Percentiles rank a stretch among this genome's conserved stretches.
phyloP scores from a whole-genome alignment of 2,888 invertebrate genomes.

The Athetis lepigone region DNA sequence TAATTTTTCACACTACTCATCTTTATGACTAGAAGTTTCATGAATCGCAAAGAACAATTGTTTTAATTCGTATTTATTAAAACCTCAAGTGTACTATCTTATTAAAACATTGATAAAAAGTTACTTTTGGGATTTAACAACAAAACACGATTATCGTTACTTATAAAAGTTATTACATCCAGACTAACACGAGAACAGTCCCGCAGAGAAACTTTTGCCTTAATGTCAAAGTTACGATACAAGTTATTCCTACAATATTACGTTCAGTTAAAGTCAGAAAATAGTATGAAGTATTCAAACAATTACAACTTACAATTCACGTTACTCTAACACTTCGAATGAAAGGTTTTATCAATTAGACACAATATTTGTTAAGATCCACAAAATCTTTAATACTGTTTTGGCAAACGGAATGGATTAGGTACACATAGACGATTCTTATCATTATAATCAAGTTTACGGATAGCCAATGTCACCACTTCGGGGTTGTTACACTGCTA shows the following conservation, averaged over 20 bases:
- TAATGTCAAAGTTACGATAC: conserved; percentile 40
- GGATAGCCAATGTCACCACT: conserved; percentile 30
- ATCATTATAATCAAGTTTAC: conserved; percentile 35
- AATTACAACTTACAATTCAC: conserved; percentile 45
- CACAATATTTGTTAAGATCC: conserved; percentile 41
- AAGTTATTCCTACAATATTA: conserved; percentile 43
- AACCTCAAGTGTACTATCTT: too few relatives aligned
- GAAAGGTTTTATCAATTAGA: conserved; percentile 34
- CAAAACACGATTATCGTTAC: neutral
- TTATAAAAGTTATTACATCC: conserved; percentile 20
- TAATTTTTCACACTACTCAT: too few relatives aligned
- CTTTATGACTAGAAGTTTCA: too few relatives aligned
- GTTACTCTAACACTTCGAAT: conserved; percentile 42
- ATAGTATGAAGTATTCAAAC: conserved; percentile 39
- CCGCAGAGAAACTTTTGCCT: conserved; percentile 27
- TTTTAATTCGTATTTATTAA: too few relatives aligned
- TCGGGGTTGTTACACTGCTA: conserved; percentile 17
- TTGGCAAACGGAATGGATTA: conserved; percentile 56
- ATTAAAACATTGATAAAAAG: neutral
- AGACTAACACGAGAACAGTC: conserved; percentile 29
- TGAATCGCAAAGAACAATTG: too few relatives aligned
- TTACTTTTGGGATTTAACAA: conserved; percentile 1
- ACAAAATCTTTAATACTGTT: conserved; percentile 61
- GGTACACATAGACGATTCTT: conserved; percentile 37
- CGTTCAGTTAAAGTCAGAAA: conserved; percentile 48